A percentile compares a stretch with the other conserved stretches of the same genome.
Evolutionary conservation across 1,140 invertebrate genomes (phyloP).

Genomic region (Epicauta chinensis): DNA sequence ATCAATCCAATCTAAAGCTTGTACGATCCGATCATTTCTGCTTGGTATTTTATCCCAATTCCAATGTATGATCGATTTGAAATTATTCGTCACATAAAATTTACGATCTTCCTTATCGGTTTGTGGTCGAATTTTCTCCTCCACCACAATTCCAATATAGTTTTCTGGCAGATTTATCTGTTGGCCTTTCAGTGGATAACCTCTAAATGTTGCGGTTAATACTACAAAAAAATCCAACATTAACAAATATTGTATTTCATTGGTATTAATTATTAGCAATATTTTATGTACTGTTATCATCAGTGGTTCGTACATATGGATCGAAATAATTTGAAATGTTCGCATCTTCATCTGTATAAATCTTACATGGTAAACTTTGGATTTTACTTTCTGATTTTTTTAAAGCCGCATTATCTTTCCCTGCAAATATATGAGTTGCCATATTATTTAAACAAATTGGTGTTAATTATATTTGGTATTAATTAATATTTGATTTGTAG

Average conservation of each 20-base stretch:
- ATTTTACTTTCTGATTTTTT: slow-evolving; percentile 23
- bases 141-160: slow-evolving; percentile 60
- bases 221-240: slow-evolving; percentile 40
- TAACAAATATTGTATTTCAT: slow-evolving; percentile 8
- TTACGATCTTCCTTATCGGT: slow-evolving; percentile 54
- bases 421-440: not conserved
- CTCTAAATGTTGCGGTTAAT: slow-evolving; percentile 56
- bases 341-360: too few relatives aligned
- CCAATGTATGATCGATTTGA: slow-evolving; percentile 66
- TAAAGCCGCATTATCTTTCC: not conserved
- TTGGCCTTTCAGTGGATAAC: slow-evolving; percentile 60
- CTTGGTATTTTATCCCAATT: slow-evolving; percentile 71
- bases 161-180: slow-evolving; percentile 53
- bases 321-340: too few relatives aligned
- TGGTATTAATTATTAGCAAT: slow-evolving; percentile 13
- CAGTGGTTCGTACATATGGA: slow-evolving; percentile 29
- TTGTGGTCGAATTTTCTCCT: slow-evolving; percentile 55
- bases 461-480: too few relatives aligned
- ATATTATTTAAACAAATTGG: not conserved
- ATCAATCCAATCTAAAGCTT: slow-evolving; percentile 70
- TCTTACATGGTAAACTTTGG: too few relatives aligned
- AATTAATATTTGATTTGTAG: too few relatives aligned
- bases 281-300: slow-evolving; percentile 37
- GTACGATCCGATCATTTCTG: slow-evolving; percentile 58
- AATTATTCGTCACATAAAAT: slow-evolving; percentile 54